Percentiles rank a stretch among this genome's conserved stretches.
phyloP scores from a whole-genome alignment of 2,797 vertebrate genomes.

The Enoplosus armatus region DNA sequence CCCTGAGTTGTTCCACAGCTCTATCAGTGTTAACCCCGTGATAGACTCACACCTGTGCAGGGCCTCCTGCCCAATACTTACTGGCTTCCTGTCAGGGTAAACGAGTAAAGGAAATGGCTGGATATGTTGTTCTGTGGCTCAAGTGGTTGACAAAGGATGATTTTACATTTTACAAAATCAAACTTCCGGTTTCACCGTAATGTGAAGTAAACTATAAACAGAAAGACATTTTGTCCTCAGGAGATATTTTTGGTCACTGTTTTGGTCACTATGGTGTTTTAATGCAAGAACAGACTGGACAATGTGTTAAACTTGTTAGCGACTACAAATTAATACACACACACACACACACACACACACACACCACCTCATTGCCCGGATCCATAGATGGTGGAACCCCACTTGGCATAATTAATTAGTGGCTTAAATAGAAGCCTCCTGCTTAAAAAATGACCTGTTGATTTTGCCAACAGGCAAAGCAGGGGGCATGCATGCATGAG shows the following conservation, averaged over 20 bases:
- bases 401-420: conserved; percentile 84
- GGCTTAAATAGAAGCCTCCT: conserved; percentile 75
- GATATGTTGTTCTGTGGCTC: background rate
- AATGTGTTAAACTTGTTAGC: conserved; percentile 1
- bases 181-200: background rate
- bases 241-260: background rate
- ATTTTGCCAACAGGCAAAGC: conserved; percentile 79
- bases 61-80: background rate
- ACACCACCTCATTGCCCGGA: conserved; percentile 13
- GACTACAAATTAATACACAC: conserved; percentile 16
- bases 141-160: background rate
- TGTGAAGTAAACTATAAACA: background rate
- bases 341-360: conserved; percentile 35
- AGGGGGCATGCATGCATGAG: conserved; percentile 45
- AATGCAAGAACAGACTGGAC: background rate
- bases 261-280: conserved; percentile 24
- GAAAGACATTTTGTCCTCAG: background rate
- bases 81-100: background rate
- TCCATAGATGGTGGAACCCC: conserved; percentile 60
- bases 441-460: conserved; percentile 83
- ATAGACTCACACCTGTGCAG: background rate
- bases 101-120: fast-evolving
- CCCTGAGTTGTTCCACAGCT: background rate
- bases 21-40: background rate
- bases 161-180: background rate